Conservation (phyloP, 35 echinoderm and acorn worm species). For the Apostichopus parvimensis region DNA sequence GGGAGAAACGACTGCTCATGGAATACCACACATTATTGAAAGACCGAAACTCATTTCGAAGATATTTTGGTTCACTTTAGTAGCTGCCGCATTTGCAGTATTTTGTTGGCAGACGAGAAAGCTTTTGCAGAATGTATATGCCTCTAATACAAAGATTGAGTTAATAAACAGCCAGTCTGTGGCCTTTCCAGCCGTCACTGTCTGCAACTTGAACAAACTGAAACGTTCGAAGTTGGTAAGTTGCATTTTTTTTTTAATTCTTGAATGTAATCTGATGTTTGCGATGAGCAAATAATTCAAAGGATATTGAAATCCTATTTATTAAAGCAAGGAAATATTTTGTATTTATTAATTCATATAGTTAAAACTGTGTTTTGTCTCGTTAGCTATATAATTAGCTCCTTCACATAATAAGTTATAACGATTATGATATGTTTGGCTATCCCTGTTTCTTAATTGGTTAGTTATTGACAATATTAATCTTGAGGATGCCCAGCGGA, state of each 20-base stretch:
- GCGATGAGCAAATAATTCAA: no score
- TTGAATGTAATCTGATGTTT: no score
- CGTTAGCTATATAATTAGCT: no score
- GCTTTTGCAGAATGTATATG: conserved; percentile 56
- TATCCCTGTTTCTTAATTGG: no score
- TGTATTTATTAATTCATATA: no score
- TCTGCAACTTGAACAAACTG: conserved; percentile 22
- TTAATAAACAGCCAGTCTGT: conserved; percentile 58
- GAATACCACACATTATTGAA: conserved; percentile 63
- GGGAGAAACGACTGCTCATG: conserved; percentile 72
- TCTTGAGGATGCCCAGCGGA: no score
- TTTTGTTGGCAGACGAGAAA: conserved; percentile 53
- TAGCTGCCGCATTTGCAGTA: conserved; percentile 9
- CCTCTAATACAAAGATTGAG: conserved; percentile 78
- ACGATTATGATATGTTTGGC: no score
- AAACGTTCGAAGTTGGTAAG: conserved; percentile 59
- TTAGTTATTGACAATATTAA: no score
- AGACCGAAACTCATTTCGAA: conserved; percentile 42
- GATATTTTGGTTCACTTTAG: conserved; percentile 67
- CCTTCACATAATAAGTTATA: no score
- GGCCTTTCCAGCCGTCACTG: conserved; percentile 72
- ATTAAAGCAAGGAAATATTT: no score
- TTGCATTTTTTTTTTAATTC: not conserved
- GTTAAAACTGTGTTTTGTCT: no score
- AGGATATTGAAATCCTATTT: no score